Evolutionary conservation across 2,888 invertebrate species (phyloP).

Genomic region (Zeuzera pyrina): DNA sequence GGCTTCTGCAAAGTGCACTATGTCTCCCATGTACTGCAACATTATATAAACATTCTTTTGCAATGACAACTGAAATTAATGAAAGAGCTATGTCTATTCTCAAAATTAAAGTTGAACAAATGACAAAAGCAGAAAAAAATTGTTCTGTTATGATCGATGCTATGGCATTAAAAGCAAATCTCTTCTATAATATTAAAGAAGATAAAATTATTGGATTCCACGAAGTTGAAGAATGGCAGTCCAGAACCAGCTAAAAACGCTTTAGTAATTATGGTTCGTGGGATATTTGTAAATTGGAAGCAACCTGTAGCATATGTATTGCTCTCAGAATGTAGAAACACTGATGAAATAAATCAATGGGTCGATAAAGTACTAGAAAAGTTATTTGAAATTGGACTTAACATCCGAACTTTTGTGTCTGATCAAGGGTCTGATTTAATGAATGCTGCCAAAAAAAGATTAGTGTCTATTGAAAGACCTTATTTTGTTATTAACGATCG

Average conservation of each 20-base stretch:
- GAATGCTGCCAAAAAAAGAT: slow-evolving; percentile 14
- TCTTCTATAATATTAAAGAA: slow-evolving; percentile 7
- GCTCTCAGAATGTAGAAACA: not conserved
- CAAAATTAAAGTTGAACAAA: slow-evolving; percentile 2
- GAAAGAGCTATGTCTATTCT: not conserved
- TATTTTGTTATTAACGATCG: slow-evolving; percentile 19
- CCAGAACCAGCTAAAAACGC: not conserved
- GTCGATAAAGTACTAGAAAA: not conserved
- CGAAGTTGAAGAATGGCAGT: slow-evolving; percentile 6
- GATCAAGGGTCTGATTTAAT: slow-evolving; percentile 14
- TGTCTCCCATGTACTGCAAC: slow-evolving; percentile 3
- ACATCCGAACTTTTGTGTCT: not conserved
- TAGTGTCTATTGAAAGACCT: slow-evolving; percentile 15
- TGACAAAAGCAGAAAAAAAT: not conserved
- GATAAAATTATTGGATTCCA: slow-evolving; percentile 10
- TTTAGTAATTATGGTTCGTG: not conserved
- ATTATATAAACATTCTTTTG: not conserved
- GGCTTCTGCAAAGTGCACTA: not conserved
- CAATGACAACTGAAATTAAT: not conserved
- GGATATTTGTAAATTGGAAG: slow-evolving; percentile 5
- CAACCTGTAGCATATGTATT: slow-evolving; percentile 3
- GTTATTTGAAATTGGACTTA: slow-evolving; percentile 1
- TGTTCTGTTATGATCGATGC: slow-evolving; percentile 2
- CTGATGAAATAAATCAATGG: not conserved
- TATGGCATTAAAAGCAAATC: slow-evolving; percentile 5